Percentiles rank a stretch among this genome's conserved stretches.
phyloP scores from a whole-genome alignment of 2,888 invertebrate genomes.

The Thereva nobilitata region DNA sequence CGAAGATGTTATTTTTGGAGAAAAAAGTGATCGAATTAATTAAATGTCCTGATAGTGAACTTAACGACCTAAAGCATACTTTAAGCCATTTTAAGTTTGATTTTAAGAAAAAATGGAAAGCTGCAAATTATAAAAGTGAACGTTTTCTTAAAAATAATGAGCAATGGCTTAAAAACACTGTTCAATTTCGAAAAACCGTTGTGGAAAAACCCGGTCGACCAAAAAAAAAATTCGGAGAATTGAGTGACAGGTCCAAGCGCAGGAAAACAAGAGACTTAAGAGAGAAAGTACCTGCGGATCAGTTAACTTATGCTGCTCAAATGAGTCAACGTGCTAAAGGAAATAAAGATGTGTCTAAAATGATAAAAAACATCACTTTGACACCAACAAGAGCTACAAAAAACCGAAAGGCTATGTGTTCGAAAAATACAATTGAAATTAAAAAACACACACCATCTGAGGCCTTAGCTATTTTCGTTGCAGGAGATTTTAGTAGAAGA shows the following conservation, averaged over 20 bases:
- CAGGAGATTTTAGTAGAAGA: background rate
- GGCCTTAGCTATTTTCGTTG: no score
- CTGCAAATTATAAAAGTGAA: background rate
- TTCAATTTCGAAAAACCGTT: background rate
- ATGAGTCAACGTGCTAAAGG: background rate
- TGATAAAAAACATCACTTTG: background rate
- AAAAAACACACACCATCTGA: no score
- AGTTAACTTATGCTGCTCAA: background rate
- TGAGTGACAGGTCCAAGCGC: conserved; percentile 2
- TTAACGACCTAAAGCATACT: background rate
- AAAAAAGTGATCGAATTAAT: background rate
- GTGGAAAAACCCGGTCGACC: background rate
- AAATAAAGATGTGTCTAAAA: background rate
- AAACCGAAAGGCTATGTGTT: background rate
- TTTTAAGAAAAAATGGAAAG: conserved; percentile 2
- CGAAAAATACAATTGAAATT: no score
- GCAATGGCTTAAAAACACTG: background rate
- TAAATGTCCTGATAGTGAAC: background rate
- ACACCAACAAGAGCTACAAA: background rate
- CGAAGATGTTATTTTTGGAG: background rate
- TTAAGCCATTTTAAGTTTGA: background rate
- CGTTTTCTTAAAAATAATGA: background rate
- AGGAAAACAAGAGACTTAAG: background rate
- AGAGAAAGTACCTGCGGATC: background rate
- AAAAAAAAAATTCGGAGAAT: background rate